Evolutionary conservation across 2,797 vertebrate genomes (phyloP), one percentile per base, ranked within the genome.

Genomic region (Mareca penelope): DNA sequence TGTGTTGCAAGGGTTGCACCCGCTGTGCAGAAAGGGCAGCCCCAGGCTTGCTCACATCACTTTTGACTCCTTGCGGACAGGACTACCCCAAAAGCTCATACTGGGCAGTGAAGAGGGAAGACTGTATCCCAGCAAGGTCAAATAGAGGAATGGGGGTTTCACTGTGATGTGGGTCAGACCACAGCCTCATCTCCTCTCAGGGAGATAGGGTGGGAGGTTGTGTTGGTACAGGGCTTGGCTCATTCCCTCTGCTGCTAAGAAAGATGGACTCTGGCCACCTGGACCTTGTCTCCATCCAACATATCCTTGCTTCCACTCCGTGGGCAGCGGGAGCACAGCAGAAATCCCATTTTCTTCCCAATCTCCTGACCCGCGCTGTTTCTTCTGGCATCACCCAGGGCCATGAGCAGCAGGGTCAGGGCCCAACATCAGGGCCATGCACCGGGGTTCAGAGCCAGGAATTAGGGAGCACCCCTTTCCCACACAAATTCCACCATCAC

Each of bases 181-280:
- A 70, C 48, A 70, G 67, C 28, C 26, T 37, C 17, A 33, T 35
- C n/a, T 18, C 57, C 37, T 50, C 29, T 28, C 57, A 37, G 44
- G 13, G 16, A 10, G 15, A 13, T 31, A 11, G 42, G 11, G 29
- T 40, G 15, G 79, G 42, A 50, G 46, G 28, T 59, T 72, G 48
- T 18, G 44, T 59, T 29, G 35, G 10, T 42, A 10, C 31, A 2
- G 60, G 29, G 35, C 39, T 17, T 48, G 5, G 0, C 7, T 21
- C 9, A 9, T 40, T 64, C 40, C 18, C 6, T 63, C 6, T 42
- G 59, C 59, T 33, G 13, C 28, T 7, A 28, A 5, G 11, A 15
- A 0, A 68, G 31, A 17, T 1, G 80, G 26, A 4, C 46, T 44
- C 42, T 2, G 1, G 3, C 73, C 68, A 6, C 3, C 60, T 6